A percentile compares a stretch with the other conserved stretches of the same genome.
Conservation (phyloP, 2,797 vertebrate species). For the Alexandromys oeconomus region DNA sequence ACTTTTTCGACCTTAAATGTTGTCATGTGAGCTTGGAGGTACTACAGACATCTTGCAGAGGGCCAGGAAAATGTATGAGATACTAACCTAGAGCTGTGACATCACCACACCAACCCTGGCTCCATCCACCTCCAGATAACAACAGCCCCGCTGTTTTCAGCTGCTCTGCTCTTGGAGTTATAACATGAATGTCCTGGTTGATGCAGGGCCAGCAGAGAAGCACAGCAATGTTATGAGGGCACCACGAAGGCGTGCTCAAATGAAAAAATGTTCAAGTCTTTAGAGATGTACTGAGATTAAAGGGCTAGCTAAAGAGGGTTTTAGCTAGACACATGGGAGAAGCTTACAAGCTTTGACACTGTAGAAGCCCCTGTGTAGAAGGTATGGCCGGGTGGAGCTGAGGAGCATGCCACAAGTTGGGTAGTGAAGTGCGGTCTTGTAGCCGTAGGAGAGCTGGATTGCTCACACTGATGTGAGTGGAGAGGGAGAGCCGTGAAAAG, state of each 20-base stretch:
- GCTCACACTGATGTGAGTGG: neutral
- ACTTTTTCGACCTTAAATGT: conserved; percentile 4
- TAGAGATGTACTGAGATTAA: conserved; percentile 11
- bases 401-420: neutral
- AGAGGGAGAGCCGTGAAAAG: neutral
- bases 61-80: neutral
- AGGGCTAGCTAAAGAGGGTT: neutral
- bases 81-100: neutral
- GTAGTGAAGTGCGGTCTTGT: neutral
- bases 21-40: neutral
- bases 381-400: neutral
- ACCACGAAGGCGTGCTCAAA: conserved; percentile 11
- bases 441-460: neutral
- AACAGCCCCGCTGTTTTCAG: neutral
- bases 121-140: neutral
- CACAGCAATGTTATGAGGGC: neutral
- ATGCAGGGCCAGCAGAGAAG: neutral
- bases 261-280: neutral
- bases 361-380: neutral
- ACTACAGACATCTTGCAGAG: neutral
- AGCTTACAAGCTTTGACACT: neutral
- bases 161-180: conserved; percentile 22
- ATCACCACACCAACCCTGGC: neutral
- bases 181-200: neutral
- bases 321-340: neutral